A percentile compares a stretch with the other conserved stretches of the same genome.
Conservation (phyloP, 2,888 invertebrate genomes). For the Heteromyza rotundicornis region DNA sequence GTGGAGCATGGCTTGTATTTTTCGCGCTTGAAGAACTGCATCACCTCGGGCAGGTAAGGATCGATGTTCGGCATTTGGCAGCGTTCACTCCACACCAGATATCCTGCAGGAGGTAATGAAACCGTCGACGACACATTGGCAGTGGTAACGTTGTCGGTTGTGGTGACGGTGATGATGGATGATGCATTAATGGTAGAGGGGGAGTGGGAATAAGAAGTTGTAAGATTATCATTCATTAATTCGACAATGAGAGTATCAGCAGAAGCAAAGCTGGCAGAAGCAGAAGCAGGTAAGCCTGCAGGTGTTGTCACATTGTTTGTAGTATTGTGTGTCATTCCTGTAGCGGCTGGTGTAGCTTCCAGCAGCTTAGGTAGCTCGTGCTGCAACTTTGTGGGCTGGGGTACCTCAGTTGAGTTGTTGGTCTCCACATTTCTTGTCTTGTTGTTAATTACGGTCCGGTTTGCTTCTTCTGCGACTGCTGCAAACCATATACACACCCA, state of each 20-base stretch:
- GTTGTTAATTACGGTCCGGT: no score
- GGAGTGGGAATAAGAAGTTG: background rate
- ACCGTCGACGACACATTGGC: slow-evolving; percentile 20
- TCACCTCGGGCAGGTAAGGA: slow-evolving; percentile 67
- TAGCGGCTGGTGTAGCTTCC: background rate
- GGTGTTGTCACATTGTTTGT: background rate
- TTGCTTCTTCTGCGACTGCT: slow-evolving; percentile 19
- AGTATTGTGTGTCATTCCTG: no score
- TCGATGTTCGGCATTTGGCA: slow-evolving; percentile 71
- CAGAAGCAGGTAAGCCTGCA: background rate
- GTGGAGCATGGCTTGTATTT: slow-evolving; percentile 66
- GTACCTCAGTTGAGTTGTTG: no score
- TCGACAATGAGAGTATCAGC: slow-evolving; percentile 9
- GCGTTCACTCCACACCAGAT: slow-evolving; percentile 65
- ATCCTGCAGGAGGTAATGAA: slow-evolving; percentile 51
- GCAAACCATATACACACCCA: slow-evolving; percentile 1
- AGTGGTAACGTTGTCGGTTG: slow-evolving; percentile 21
- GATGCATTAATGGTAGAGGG: background rate
- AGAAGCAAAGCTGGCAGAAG: slow-evolving; percentile 11
- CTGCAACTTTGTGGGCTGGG: no score
- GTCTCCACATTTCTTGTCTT: no score
- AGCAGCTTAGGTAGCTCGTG: no score
- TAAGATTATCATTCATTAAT: background rate
- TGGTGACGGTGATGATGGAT: slow-evolving; percentile 13
- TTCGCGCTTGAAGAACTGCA: slow-evolving; percentile 64